Evolutionary conservation across 1,140 invertebrate genomes (phyloP).

Genomic region (Cotesia typhae): DNA sequence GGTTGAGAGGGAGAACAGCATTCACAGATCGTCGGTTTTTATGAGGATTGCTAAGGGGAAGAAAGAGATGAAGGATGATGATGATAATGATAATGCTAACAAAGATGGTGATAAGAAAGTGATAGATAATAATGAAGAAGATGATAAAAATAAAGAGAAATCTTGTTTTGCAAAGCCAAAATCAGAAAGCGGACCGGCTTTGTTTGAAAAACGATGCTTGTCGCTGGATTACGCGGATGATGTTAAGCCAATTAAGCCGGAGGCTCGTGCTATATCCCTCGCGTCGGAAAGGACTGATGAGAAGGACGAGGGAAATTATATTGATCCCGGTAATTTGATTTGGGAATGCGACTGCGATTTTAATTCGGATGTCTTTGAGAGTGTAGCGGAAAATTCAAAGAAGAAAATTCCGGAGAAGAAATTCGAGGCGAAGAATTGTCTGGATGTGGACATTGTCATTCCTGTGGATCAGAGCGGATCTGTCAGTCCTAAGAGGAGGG

Average conservation of each 20-base stretch:
- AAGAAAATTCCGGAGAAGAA: constrained; percentile 27
- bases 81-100: neutral
- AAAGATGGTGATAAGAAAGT: too few species aligned
- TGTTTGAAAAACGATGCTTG: constrained; percentile 59
- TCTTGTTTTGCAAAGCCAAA: neutral
- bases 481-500: constrained; percentile 43
- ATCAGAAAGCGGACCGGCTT: constrained; percentile 42
- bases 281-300: constrained; percentile 49
- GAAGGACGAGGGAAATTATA: constrained; percentile 47
- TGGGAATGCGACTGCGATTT: constrained; percentile 54
- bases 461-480: constrained; percentile 50
- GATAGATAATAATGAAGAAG: too few species aligned
- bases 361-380: constrained; percentile 54
- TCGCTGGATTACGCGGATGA: constrained; percentile 62
- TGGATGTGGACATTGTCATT: constrained; percentile 54
- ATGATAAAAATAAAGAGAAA: too few species aligned
- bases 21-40: constrained; percentile 43
- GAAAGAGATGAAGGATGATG: neutral
- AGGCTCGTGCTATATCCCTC: constrained; percentile 53
- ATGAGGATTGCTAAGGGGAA: constrained; percentile 17
- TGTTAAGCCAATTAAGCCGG: constrained; percentile 51
- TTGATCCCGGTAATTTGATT: constrained; percentile 43
- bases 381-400: constrained; percentile 16
- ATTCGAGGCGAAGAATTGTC: constrained; percentile 38
- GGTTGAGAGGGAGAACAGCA: constrained; percentile 59